Base-by-base conservation (phyloP, 2,113 vertebrate genomes). In the Marmota monax region DNA sequence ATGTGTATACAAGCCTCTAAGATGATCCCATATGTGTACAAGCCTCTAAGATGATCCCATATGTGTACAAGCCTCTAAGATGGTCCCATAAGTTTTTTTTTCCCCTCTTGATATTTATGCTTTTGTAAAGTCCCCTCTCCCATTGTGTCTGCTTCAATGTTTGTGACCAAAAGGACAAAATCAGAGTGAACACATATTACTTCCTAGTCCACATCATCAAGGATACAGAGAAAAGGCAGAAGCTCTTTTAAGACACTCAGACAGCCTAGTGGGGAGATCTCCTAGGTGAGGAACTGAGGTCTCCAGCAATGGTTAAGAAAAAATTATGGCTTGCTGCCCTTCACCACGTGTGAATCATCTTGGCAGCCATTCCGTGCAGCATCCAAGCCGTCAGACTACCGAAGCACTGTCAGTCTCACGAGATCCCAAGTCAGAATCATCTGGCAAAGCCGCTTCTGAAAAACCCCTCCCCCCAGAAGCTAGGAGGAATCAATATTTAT, bases 301-400 rank as follows among this genome's bases (percentile, higher is more conserved):
- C 14, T 56, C 29, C 12, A 51, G 4, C 6, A 34, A n/a, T 8
- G 76, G 51, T 11, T 34, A 93, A 22, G 83, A 69, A 61, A 73
- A 53, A 74, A 32, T 17, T 48, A 2, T 23, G 13, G 65, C 7
- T 20, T 90, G 13, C 11, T 56, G 53, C 4, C 70, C n/a, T 14
- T 0, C 32, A 1, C 3, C 25, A 58, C 20, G 14, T 51, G 9
- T 2, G 4, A 73, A 16, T 51, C 34, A 6, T 48, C 22, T 32
- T 58, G 58, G 13, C 61, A 34, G 18, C 20, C 45, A 6, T 73
- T 95, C 67, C 63, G 87, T 67, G 7, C 4, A 25, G 45, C 17
- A 87, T 51, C 7, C 7, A 25, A 51, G 27, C 23, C 27, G 61
- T 73, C 61, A 13, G 51, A 37, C 25, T 67, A 7, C 18, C 72